A percentile compares a stretch with the other conserved stretches of the same genome.
Conservation (phyloP, 2,797 vertebrate genomes). For the Pteronotus mesoamericanus region DNA sequence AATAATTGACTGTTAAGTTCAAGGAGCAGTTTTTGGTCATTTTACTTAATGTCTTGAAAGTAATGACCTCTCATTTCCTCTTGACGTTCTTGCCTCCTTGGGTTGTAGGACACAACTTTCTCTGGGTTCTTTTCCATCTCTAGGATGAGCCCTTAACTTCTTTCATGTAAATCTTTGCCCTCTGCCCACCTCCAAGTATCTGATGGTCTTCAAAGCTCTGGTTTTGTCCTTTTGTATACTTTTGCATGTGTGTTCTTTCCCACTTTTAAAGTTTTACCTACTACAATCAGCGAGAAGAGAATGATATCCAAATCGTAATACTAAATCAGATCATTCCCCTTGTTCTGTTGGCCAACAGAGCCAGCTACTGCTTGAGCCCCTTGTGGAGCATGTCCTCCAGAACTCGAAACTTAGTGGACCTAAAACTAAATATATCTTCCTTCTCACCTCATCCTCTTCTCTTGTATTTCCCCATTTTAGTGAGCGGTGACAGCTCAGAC, state of each 20-base stretch:
- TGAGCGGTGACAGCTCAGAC: neutral
- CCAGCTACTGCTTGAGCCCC: neutral
- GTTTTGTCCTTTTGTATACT: neutral
- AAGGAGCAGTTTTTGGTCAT: neutral
- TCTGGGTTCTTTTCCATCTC: neutral
- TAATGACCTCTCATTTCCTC: neutral
- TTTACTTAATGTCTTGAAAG: neutral
- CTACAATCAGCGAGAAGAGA: neutral
- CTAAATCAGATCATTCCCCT: neutral
- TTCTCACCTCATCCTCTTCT: neutral
- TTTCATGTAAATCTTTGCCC: neutral
- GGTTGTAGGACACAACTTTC: neutral
- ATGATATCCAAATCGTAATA: neutral
- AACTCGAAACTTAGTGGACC: neutral
- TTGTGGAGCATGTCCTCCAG: neutral
- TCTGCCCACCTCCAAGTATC: neutral
- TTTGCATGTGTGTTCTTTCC: neutral
- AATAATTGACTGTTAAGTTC: neutral
- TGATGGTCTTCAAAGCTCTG: neutral
- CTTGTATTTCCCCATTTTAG: neutral
- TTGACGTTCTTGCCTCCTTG: neutral
- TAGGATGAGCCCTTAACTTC: neutral
- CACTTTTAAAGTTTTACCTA: neutral
- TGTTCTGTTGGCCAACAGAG: neutral
- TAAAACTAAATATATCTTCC: neutral